Percentiles rank a stretch among this genome's conserved stretches.
Conservation (phyloP, 2,888 invertebrate species). For the Ectemnius continuus region DNA sequence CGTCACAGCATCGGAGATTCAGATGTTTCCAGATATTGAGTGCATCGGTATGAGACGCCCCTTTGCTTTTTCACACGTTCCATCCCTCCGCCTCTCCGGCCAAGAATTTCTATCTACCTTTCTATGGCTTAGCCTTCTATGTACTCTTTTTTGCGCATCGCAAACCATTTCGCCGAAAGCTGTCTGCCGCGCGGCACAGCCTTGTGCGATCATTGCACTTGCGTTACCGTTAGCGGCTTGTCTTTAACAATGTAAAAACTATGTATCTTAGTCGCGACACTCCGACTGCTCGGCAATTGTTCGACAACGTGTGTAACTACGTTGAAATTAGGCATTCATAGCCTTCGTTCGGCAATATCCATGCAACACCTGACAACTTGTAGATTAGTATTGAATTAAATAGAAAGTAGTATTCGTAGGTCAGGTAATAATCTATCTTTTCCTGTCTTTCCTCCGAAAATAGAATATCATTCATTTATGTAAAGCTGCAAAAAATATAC, state of each 20-base stretch:
- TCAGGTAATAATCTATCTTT: too few relatives aligned
- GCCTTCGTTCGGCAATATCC: too few relatives aligned
- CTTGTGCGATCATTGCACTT: not conserved
- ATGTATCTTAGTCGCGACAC: not conserved
- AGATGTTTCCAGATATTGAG: conserved; percentile 70
- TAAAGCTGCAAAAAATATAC: too few relatives aligned
- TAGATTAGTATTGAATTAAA: too few relatives aligned
- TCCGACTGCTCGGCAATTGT: too few relatives aligned
- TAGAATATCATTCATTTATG: too few relatives aligned
- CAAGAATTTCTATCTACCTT: not conserved
- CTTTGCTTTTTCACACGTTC: not conserved
- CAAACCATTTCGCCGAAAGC: not conserved
- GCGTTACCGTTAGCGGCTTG: not conserved
- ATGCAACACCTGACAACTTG: too few relatives aligned
- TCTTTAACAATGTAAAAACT: not conserved
- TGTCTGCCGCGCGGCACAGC: not conserved
- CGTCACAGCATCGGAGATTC: conserved; percentile 50
- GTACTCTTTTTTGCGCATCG: too few relatives aligned
- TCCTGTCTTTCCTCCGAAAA: too few relatives aligned
- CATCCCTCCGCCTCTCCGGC: not conserved
- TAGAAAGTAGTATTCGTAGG: too few relatives aligned
- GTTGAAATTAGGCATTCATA: too few relatives aligned
- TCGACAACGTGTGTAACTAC: too few relatives aligned
- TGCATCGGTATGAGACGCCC: conserved; percentile 61
- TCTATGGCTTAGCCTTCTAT: not conserved